phyloP scores from a whole-genome alignment of 2,113 vertebrate genomes.

The Carlito syrichta region DNA sequence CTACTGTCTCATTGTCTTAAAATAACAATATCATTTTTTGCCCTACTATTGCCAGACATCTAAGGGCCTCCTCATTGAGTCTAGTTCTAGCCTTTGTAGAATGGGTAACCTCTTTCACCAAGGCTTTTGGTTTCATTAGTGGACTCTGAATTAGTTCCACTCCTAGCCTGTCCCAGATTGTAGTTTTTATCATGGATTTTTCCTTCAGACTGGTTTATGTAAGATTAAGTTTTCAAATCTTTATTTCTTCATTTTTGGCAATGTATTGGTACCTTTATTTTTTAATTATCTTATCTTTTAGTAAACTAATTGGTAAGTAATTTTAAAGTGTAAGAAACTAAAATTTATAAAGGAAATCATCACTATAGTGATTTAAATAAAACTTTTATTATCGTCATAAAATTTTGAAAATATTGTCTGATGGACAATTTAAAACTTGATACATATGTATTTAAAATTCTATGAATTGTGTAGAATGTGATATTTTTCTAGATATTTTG shows the following conservation, averaged over 20 bases:
- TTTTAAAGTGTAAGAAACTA: background rate
- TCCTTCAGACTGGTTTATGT: constrained; percentile 1
- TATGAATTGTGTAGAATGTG: constrained; percentile 30
- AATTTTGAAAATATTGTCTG: constrained; percentile 18
- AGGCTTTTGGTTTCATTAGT: constrained; percentile 17
- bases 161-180: background rate
- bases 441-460: background rate
- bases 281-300: background rate
- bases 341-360: constrained; percentile 4
- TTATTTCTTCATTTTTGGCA: constrained; percentile 28
- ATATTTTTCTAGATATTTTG: constrained; percentile 27
- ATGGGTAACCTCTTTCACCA: background rate
- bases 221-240: constrained; percentile 14
- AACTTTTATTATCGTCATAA: constrained; percentile 10
- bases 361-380: constrained; percentile 32
- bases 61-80: background rate
- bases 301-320: constrained; percentile 31
- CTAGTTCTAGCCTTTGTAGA: background rate
- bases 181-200: constrained; percentile 32
- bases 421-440: background rate
- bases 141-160: background rate
- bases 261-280: background rate
- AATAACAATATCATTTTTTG: background rate
- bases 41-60: background rate
- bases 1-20: background rate